Base-by-base conservation (phyloP, 1,140 invertebrate genomes). In the Trichonephila clavipes region DNA sequence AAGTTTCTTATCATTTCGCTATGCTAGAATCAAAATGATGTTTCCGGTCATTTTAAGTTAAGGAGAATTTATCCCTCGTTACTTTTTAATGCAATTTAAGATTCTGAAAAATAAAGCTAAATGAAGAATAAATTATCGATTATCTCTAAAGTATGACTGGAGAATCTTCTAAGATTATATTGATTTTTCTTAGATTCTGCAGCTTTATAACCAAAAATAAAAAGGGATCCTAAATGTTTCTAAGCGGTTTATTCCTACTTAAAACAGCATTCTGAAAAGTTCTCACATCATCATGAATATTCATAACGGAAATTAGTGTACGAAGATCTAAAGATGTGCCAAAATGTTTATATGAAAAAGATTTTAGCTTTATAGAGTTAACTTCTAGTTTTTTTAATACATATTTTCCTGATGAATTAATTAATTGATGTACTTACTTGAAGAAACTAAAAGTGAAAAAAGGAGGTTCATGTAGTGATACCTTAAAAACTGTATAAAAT, bases 11-110 rank as follows among this genome's bases (percentile, higher is more conserved):
- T 18, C 18, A 19, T 18, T 77, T 77, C 34, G 0, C 16, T 40
- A 5, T 40, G 14, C 18, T 77, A 14, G 34, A 69, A 77, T 18
- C 3, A 1, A 34, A 77, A 77, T 77, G 72, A 34, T 28, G 34
- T 77, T 24, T 77, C 72, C 34, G 28, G 28, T 16, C 72, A 18
- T 34, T 40, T 77, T 34, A 40, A 34, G 72, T 10, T 16, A 77
- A 77, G 28, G 12, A 77, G n/a, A 19, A 34, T 77, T 77, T 19
- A 77, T 18, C 28, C 28, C 72, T 77, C 72, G 28, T 34, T 77
- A 77, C 72, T 77, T 77, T 77, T 77, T 77, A 77, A 77, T 34
- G 28, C 72, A 77, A 77, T 77, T 77, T 77, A 77, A 77, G 34
- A 77, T 77, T 77, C 18, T 12, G 14, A 77, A 77, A 77, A 77